Conservation (phyloP, 1,140 invertebrate genomes). For the Bombus turneri region DNA sequence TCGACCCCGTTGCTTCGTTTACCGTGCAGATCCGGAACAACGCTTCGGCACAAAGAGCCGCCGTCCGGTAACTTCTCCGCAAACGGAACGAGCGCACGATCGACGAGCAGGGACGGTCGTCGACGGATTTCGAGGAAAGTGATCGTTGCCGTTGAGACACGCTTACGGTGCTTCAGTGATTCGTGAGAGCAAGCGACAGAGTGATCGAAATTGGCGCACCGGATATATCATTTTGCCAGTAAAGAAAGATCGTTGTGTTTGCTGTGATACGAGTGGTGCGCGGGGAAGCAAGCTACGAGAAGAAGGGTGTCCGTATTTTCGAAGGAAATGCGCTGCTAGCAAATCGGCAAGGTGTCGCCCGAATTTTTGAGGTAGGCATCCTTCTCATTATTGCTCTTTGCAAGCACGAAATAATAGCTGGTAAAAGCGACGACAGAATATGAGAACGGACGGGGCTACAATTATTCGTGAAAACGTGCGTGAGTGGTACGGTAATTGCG, state of each 20-base stretch:
- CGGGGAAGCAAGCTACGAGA: background rate
- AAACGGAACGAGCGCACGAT: background rate
- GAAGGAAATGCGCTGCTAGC: slow-evolving; percentile 69
- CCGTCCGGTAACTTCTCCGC: background rate
- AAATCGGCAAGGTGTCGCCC: slow-evolving; percentile 69
- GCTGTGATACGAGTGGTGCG: slow-evolving; percentile 12
- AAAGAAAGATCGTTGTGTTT: background rate
- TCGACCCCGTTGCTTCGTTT: background rate
- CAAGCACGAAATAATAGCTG: background rate
- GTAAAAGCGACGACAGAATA: background rate
- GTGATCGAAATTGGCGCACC: background rate
- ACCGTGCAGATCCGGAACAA: background rate
- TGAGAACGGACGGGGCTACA: background rate
- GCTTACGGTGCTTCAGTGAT: background rate
- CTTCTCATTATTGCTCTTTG: background rate
- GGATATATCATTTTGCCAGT: background rate
- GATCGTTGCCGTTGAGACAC: background rate
- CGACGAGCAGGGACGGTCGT: background rate
- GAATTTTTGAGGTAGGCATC: slow-evolving; percentile 72
- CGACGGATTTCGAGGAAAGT: background rate
- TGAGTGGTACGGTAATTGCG: background rate
- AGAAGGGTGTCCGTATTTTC: slow-evolving; percentile 19
- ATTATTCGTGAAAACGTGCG: background rate
- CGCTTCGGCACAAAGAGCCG: no score
- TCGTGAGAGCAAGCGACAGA: background rate